Conservation (phyloP, 2,113 vertebrate genomes). For the Orcinus orca region DNA sequence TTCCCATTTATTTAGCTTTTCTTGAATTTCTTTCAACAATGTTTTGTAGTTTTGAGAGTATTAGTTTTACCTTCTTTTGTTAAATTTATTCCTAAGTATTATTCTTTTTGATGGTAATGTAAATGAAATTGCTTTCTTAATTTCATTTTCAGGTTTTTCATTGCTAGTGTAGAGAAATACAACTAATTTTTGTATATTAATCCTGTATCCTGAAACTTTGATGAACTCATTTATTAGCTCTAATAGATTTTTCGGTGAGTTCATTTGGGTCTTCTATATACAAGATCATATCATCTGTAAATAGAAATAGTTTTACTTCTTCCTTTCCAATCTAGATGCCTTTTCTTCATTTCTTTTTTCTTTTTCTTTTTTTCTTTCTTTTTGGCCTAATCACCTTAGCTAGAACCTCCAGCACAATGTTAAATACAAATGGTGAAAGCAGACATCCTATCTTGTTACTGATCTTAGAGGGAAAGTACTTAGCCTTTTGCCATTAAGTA, state of each 20-base stretch:
- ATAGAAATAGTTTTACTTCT: not conserved
- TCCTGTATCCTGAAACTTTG: not conserved
- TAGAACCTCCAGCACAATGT: not conserved
- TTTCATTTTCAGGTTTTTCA: not conserved
- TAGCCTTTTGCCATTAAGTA: not conserved
- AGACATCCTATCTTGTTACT: not conserved
- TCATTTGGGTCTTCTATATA: not conserved
- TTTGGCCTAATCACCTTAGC: not conserved
- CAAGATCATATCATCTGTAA: not conserved
- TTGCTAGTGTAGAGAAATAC: not conserved
- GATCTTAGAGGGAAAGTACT: not conserved
- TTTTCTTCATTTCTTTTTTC: not conserved
- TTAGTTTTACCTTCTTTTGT: not conserved
- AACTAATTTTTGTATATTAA: not conserved
- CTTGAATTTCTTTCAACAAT: not conserved
- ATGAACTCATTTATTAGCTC: not conserved
- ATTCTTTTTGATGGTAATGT: not conserved
- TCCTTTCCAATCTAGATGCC: not conserved
- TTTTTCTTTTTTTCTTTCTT: not conserved
- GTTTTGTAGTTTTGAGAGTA: not conserved
- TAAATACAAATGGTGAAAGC: not conserved
- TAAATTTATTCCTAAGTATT: not conserved
- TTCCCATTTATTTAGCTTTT: not conserved
- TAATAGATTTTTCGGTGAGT: not conserved
- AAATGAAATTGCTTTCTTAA: not conserved